Base-by-base conservation (phyloP, 1,140 invertebrate species). In the Battus philenor region DNA sequence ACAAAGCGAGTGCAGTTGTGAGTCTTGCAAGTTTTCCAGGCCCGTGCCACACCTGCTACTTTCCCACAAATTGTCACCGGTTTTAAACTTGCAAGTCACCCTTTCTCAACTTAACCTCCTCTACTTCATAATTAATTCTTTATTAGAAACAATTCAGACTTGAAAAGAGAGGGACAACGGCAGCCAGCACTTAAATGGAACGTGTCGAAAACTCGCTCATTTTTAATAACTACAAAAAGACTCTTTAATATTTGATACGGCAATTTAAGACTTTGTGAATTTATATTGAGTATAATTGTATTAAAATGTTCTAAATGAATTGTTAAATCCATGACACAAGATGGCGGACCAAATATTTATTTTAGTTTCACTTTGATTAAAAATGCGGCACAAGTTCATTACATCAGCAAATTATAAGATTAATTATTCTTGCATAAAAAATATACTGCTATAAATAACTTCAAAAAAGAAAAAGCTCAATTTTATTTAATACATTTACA, bases 51-150 rank as follows among this genome's bases (percentile, higher is more conserved):
- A 83, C 76, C 79, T 83, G 79, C 66, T 69, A 54, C 70, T 63
- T 68, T 83, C 79, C 79, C 79, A 81, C 79, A 80, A 79, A 77
- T 77, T 76, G 78, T 80, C 74, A 72, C 75, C 65, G 61, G 65
- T 68, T 72, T 49, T 59, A n/a, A 73, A 74, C 63, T 78, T 60
- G 55, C 72, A 72, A 78, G 61, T 75, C 65, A 63, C 41, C 68
- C 62, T 56, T 54, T 45, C 56, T 47, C 63, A 83, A 79, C 68
- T 81, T 81, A 64, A 54, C 63, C 73, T 74, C 64, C 49, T 60
- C 68, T 60, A 68, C 72, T 79, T 81, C 77, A 81, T 84, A 81
- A 84, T 84, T 84, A 84, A 84, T 84, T 84, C 80, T 84, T 84
- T 77, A 84, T 78, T 84, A 72, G 68, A 76, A 78, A 74, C 74